phyloP scores from a whole-genome alignment of 2,888 invertebrate genomes.

The Ectobius pallidus region DNA sequence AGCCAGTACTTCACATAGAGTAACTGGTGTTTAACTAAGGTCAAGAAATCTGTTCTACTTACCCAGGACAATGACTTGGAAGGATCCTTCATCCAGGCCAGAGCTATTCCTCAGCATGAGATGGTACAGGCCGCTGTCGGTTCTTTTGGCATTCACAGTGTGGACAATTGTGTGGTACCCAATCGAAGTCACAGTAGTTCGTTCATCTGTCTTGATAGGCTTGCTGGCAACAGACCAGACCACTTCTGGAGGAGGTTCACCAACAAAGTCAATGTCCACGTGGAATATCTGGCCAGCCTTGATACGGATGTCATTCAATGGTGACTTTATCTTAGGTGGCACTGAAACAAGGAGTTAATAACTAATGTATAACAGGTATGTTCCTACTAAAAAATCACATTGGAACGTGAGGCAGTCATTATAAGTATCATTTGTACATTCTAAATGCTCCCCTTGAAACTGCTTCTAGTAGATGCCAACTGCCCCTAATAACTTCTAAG shows the following conservation, averaged over 20 bases:
- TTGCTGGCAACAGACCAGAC: conserved; percentile 82
- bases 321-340: conserved; percentile 93
- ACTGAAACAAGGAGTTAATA: conserved; percentile 60
- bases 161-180: conserved; percentile 92
- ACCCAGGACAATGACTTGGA: conserved; percentile 85
- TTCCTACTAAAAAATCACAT: too few relatives aligned
- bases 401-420: too few relatives aligned
- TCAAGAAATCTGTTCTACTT: too few relatives aligned
- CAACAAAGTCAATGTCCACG: conserved; percentile 88
- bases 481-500: too few relatives aligned
- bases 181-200: conserved; percentile 87
- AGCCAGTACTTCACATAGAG: too few relatives aligned
- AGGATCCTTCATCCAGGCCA: conserved; percentile 90
- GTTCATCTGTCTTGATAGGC: conserved; percentile 74
- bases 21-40: too few relatives aligned
- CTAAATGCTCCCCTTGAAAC: too few relatives aligned
- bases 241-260: conserved; percentile 91
- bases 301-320: conserved; percentile 86
- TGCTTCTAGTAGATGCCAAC: too few relatives aligned
- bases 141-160: conserved; percentile 90
- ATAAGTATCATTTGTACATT: too few relatives aligned
- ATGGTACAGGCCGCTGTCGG: conserved; percentile 90
- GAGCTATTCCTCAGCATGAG: conserved; percentile 89
- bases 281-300: conserved; percentile 93
- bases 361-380: too few relatives aligned